Evolutionary conservation across 2,888 invertebrate genomes (phyloP), one percentile per base, ranked within the genome.

Genomic region (Tanypteryx hageni): DNA sequence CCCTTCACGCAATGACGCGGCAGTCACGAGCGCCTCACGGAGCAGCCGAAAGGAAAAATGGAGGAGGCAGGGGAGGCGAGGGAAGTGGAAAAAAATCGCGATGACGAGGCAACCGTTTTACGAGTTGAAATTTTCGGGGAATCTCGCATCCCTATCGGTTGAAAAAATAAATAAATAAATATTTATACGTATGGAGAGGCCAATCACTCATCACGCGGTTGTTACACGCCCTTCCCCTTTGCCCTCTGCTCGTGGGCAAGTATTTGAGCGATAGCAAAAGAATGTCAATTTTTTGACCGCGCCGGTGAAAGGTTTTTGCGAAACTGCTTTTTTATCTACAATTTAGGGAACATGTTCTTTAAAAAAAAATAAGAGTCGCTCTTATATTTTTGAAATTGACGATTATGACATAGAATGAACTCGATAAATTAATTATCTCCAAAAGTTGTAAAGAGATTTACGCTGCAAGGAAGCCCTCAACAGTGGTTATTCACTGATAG

Each of bases 1-100:
- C n/a, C 16, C 31, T 86, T 89, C 89, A 89, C 64, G 89, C 61
- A 89, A 89, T 89, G 68, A 68, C 89, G 64, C 64, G 44, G n/a
- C 64, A 31, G 18, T 61, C 16, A 44, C 44, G 64, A 68, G 27
- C 27, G 44, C 76, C 68, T 82, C 31, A 82, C 82, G 86, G 16
- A 31, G 68, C 56, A 22, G 16, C 59, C 13, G 9, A 89, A 64
- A 0, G 56, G 59, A 18, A 22, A 11, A 61, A 16, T 16, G 18
- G 56, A 59, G n/a, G 68, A 27, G 61, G n/a, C 31, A 0, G 13
- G 56, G n/a, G 2, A 16, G 18, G 61, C 31, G 18, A 14, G 59
- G 8, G 44, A 31, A 27, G 11, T 5, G 14, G 82, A 44, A 44
- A 44, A 44, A 44, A 68, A 68, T 11, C 68, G 7, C 76, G 76